Percentiles rank a stretch among this genome's conserved stretches.
Evolutionary conservation across 2,888 invertebrate genomes (phyloP).

Genomic region (Fragum sueziense): DNA sequence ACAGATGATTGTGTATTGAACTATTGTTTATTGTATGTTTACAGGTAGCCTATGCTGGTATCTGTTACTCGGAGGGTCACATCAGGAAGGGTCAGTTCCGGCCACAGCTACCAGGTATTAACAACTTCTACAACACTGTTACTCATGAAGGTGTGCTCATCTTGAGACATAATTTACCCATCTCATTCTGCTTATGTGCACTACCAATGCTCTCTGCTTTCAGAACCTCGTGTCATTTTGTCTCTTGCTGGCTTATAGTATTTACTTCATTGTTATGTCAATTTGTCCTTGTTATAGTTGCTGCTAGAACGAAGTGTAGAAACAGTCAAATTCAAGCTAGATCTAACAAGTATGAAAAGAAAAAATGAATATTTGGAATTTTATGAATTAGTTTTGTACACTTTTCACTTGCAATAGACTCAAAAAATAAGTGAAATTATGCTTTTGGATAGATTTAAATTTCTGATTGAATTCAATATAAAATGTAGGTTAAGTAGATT

Average conservation of each 20-base stretch:
- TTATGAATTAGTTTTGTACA: too few species aligned
- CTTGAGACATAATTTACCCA: slow-evolving; percentile 26
- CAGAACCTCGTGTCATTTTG: not conserved
- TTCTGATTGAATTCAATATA: not conserved
- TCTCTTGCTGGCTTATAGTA: not conserved
- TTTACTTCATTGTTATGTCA: too few species aligned
- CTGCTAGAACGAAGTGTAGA: too few species aligned
- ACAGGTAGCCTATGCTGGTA: slow-evolving; percentile 83
- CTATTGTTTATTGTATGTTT: not conserved
- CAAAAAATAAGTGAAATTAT: too few species aligned
- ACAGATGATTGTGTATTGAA: too few species aligned
- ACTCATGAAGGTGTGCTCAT: slow-evolving; percentile 74
- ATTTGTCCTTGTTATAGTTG: too few species aligned
- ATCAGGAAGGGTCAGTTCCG: slow-evolving; percentile 81
- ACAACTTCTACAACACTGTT: slow-evolving; percentile 62
- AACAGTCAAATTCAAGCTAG: too few species aligned
- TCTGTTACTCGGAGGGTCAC: slow-evolving; percentile 83
- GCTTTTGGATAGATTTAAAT: too few species aligned
- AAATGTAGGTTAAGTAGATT: not conserved
- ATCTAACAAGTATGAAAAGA: too few species aligned
- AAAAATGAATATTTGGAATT: too few species aligned
- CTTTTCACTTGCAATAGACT: too few species aligned
- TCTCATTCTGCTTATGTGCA: slow-evolving; percentile 15
- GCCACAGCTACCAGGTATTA: slow-evolving; percentile 80
- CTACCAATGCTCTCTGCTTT: not conserved